Percentiles rank a stretch among this genome's conserved stretches.
These are phyloP conservation scores for Oreochromis aureus DNA, from an alignment of 2,113 vertebrate genomes.

Conservation along the genomic window DNA sequence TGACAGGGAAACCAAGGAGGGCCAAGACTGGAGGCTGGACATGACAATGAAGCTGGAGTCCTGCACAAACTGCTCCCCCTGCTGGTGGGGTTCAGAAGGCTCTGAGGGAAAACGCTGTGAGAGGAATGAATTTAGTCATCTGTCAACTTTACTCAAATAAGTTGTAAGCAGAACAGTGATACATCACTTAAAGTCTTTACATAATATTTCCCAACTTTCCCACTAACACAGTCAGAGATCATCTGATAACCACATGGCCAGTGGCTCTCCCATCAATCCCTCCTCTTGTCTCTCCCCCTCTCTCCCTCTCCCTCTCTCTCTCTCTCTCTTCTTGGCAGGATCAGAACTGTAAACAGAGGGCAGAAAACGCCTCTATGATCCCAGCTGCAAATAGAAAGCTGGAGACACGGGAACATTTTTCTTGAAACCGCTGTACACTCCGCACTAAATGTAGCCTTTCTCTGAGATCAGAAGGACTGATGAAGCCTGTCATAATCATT, in stretches of 20 bases:
- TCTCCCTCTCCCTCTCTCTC: neutral
- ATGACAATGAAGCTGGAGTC: conserved; percentile 52
- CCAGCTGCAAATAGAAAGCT: conserved; percentile 44
- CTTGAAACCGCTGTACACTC: conserved; percentile 12
- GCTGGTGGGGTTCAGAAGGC: conserved; percentile 54
- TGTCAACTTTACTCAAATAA: neutral
- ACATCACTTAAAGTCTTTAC: neutral
- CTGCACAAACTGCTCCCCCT: conserved; percentile 60
- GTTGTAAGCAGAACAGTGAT: neutral
- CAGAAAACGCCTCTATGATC: conserved; percentile 25
- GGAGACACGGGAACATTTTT: conserved; percentile 14
- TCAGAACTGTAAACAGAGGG: conserved; percentile 9
- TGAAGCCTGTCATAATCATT: conserved; percentile 57
- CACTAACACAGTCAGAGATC: neutral
- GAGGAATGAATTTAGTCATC: neutral
- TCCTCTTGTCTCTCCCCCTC: neutral
- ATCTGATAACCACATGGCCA: neutral
- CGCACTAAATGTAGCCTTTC: conserved; percentile 43
- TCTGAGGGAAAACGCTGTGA: neutral
- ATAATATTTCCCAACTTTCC: neutral
- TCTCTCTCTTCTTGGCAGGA: neutral
- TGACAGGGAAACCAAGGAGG: conserved; percentile 32
- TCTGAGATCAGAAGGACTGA: conserved; percentile 46
- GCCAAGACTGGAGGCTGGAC: conserved; percentile 45
- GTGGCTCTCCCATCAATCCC: neutral